Evolutionary conservation across 1,140 invertebrate genomes (phyloP).

Genomic region (Bombus waltoni): DNA sequence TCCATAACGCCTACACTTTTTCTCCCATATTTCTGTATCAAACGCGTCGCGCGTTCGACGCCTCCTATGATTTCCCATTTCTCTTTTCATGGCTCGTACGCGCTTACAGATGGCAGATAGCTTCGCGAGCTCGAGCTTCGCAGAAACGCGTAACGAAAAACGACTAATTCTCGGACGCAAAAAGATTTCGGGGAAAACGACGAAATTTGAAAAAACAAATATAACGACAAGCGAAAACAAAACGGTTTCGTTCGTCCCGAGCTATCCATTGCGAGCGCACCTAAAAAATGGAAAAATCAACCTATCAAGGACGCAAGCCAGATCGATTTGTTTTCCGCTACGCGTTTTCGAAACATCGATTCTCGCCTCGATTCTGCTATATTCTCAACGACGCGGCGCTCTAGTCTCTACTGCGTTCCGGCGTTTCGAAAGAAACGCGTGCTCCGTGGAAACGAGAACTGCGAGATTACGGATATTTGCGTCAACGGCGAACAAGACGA

Average conservation of each 20-base stretch:
- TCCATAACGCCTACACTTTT: background rate
- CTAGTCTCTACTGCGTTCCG: background rate
- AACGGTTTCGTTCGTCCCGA: constrained; percentile 1
- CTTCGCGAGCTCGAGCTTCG: no score
- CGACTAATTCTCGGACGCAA: background rate
- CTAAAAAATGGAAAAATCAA: constrained; percentile 2
- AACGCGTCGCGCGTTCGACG: background rate
- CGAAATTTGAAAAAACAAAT: background rate
- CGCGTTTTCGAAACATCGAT: constrained; percentile 11
- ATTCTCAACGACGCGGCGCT: background rate
- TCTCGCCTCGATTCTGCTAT: background rate
- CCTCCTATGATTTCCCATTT: background rate
- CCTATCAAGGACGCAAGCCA: constrained; percentile 10
- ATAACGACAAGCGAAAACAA: background rate
- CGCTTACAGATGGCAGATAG: no score
- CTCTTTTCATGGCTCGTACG: background rate
- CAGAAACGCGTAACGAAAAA: no score
- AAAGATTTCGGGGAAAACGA: background rate
- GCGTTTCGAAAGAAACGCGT: background rate
- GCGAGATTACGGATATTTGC: background rate
- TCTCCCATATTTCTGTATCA: background rate
- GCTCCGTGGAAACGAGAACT: background rate
- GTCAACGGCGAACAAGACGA: background rate
- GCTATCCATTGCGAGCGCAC: background rate
- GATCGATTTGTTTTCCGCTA: constrained; percentile 17